Percentiles rank a stretch among this genome's conserved stretches.
Conservation (phyloP, 2,797 vertebrate genomes). For the Microctenopoma lineatum region DNA sequence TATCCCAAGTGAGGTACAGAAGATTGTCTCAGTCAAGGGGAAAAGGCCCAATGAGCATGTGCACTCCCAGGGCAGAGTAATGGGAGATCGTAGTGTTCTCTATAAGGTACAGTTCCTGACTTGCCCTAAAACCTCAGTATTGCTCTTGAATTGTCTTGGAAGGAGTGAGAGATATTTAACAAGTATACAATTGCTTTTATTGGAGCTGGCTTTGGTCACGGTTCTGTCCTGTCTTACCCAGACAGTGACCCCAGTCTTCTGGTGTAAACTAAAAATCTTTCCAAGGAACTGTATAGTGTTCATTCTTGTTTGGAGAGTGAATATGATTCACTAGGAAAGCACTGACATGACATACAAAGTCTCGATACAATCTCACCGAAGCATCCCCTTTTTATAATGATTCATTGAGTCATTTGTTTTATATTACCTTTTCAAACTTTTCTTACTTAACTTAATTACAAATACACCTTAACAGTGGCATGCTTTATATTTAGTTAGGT, state of each 20-base stretch:
- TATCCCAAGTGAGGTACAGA: constrained; percentile 90
- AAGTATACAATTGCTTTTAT: background rate
- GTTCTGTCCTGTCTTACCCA: constrained; percentile 3
- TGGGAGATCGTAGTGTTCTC: constrained; percentile 98
- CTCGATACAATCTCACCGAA: no score
- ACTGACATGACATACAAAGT: no score
- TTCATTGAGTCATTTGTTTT: no score
- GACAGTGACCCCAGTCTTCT: background rate
- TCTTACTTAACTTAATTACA: no score
- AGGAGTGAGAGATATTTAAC: background rate
- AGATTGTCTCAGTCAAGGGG: constrained; percentile 90
- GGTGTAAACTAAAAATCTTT: constrained; percentile 24
- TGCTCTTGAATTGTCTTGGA: background rate
- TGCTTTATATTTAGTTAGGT: no score
- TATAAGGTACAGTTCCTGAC: constrained; percentile 88
- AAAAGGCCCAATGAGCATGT: constrained; percentile 95
- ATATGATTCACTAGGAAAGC: constrained; percentile 8
- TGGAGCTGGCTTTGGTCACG: background rate
- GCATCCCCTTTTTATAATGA: no score
- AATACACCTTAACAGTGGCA: no score
- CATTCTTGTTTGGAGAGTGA: constrained; percentile 57
- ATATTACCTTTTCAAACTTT: no score
- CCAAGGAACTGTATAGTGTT: background rate
- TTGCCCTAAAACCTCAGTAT: background rate
- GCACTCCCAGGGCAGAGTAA: constrained; percentile 97